Percentiles rank a stretch among this genome's conserved stretches.
These are phyloP conservation scores for Rhabdomys dilectus DNA, from an alignment of 2,113 vertebrate genomes.

Conservation along the genomic window DNA sequence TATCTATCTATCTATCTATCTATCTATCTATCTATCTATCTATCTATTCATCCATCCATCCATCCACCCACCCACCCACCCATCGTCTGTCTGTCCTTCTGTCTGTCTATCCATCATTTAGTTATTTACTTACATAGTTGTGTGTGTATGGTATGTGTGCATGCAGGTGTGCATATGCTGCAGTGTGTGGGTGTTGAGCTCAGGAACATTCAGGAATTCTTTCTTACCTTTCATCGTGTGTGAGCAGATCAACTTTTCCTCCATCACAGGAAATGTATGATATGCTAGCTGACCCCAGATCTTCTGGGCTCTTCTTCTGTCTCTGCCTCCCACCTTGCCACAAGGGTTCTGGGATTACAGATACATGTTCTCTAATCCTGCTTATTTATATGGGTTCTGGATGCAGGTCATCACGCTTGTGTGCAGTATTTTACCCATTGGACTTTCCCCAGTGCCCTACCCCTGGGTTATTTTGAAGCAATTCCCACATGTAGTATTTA, in stretches of 20 bases:
- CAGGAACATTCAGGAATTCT: background rate
- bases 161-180: background rate
- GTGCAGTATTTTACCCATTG: background rate
- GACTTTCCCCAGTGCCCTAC: background rate
- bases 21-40: no score
- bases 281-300: background rate
- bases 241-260: background rate
- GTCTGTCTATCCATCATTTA: background rate
- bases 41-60: background rate
- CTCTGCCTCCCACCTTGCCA: background rate
- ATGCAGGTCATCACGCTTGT: background rate
- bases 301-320: background rate
- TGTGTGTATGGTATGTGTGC: background rate
- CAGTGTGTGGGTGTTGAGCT: background rate
- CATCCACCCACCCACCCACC: no score
- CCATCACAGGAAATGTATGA: background rate
- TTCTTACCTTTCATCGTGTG: background rate
- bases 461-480: constrained; percentile 5
- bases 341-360: background rate
- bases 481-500: background rate
- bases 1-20: no score
- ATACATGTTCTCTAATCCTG: no score
- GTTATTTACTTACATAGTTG: background rate
- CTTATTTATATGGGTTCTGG: background rate
- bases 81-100: no score